Evolutionary conservation across 92 coral and sea anemone species (phyloP).

Genomic region (Anthopleura xanthogrammica): DNA sequence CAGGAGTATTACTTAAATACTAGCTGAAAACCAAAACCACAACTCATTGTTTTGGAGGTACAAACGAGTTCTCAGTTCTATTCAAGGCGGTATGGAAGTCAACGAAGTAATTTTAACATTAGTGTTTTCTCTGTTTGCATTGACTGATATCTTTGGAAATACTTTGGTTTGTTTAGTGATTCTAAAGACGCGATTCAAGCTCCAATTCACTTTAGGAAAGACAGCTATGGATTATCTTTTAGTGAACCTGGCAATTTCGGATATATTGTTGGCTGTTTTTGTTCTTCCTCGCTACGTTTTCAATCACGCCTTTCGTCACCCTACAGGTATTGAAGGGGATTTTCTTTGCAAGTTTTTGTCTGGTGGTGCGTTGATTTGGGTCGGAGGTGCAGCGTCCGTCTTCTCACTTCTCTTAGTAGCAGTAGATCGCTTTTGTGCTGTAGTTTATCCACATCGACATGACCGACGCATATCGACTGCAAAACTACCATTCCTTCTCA

Average conservation of each 20-base stretch:
- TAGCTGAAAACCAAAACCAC: too few relatives aligned
- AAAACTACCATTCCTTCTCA: slow-evolving; percentile 25
- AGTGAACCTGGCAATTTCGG: slow-evolving; percentile 45
- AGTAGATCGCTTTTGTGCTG: slow-evolving; percentile 44
- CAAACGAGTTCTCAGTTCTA: too few relatives aligned
- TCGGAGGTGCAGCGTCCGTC: slow-evolving; percentile 45
- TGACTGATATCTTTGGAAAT: slow-evolving; percentile 33
- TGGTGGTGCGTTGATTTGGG: slow-evolving; percentile 51
- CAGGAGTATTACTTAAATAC: too few relatives aligned
- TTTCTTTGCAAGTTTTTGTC: slow-evolving; percentile 35
- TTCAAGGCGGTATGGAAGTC: neutral
- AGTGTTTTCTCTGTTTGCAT: slow-evolving; percentile 22
- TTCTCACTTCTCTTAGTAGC: slow-evolving; percentile 43
- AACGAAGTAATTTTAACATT: slow-evolving; percentile 14
- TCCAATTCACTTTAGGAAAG: slow-evolving; percentile 19
- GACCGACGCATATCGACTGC: slow-evolving; percentile 17
- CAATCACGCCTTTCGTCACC: slow-evolving; percentile 36
- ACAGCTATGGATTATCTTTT: slow-evolving; percentile 52
- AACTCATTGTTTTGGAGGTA: too few relatives aligned
- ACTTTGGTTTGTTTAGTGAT: slow-evolving; percentile 33
- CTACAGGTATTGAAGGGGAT: slow-evolving; percentile 28
- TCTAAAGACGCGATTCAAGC: slow-evolving; percentile 11
- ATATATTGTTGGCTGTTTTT: slow-evolving; percentile 34
- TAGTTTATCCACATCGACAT: slow-evolving; percentile 31
- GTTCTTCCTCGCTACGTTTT: slow-evolving; percentile 39